Evolutionary conservation across 1,140 invertebrate species (phyloP), one percentile per base, ranked within the genome.

Genomic region (Diploscapter pachys): DNA sequence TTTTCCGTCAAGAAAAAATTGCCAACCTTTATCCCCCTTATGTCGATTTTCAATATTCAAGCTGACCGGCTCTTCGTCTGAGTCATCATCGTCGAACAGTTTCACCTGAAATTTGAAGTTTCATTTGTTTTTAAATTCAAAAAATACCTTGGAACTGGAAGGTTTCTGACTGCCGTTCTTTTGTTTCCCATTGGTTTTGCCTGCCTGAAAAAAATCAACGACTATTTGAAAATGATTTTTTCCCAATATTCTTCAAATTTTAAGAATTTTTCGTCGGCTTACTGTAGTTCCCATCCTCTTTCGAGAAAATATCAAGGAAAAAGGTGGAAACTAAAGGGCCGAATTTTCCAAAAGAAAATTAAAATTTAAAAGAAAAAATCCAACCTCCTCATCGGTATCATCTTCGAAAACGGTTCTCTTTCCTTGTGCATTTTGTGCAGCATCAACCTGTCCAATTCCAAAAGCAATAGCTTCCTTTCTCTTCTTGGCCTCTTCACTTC

Each of bases 371-470:
- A 31, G 31, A 31, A 31, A 31, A 31, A 31, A 5, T 63, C n/a
- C 62, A 63, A 48, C 62, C n/a, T 63, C 4, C 5, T 50, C 63
- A n/a, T 66, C 63, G 2, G 5, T 48, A 3, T 73, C 72, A 57
- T 73, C 72, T 6, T 66, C 63, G 31, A 73, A 73, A 11, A 73
- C 72, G 52, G 67, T 59, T 4, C 72, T n/a, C 53, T 65, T 66
- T 11, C 63, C 54, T 6, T 31, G 55, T 73, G 65, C 62, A 52
- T 70, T 59, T 49, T 31, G 31, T 31, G 31, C 31, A 31, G 31
- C 31, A 31, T 70, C 68, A 6, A 70, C 56, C 13, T 70, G 59
- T 2, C 56, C 68, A 50, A 70, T 70, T 13, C 62, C 68, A 50
- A 9, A 11, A 8, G 68, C 68, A 13, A 70, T 70, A 61, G 59